Evolutionary conservation across 2,797 vertebrate species (phyloP).

Genomic region (Novumbra hubbsi): DNA sequence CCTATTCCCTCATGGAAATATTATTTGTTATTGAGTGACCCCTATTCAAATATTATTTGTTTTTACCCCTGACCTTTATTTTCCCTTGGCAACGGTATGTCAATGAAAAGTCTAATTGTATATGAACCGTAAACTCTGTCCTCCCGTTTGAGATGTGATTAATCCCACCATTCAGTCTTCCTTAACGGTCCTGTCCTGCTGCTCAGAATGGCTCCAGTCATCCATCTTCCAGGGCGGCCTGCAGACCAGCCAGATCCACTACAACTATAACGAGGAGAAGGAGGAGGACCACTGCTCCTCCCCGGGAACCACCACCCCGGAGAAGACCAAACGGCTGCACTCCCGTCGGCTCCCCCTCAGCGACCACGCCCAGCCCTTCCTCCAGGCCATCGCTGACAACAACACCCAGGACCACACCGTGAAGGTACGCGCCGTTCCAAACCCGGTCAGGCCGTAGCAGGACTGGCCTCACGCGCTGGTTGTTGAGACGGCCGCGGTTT

Average conservation of each 20-base stretch:
- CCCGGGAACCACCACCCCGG: slow-evolving; percentile 85
- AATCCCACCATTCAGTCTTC: neutral
- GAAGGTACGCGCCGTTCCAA: slow-evolving; percentile 87
- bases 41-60: no score
- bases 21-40: no score
- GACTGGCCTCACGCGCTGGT: no score
- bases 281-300: slow-evolving; percentile 98
- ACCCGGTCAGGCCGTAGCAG: no score
- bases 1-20: no score
- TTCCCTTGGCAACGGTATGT: no score
- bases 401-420: slow-evolving; percentile 96
- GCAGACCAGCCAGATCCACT: slow-evolving; percentile 98
- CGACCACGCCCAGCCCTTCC: slow-evolving; percentile 94
- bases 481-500: no score
- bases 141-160: neutral
- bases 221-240: slow-evolving; percentile 96
- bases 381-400: slow-evolving; percentile 96
- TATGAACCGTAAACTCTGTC: neutral
- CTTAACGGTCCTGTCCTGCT: neutral
- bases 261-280: slow-evolving; percentile 99
- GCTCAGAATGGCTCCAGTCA: slow-evolving; percentile 93
- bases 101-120: no score
- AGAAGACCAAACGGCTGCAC: slow-evolving; percentile 85
- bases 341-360: slow-evolving; percentile 82
- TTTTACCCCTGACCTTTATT: no score